Percentiles rank a stretch among this genome's conserved stretches.
phyloP scores from a whole-genome alignment of 2,888 invertebrate species.

The Archaeoteleia sp. region DNA sequence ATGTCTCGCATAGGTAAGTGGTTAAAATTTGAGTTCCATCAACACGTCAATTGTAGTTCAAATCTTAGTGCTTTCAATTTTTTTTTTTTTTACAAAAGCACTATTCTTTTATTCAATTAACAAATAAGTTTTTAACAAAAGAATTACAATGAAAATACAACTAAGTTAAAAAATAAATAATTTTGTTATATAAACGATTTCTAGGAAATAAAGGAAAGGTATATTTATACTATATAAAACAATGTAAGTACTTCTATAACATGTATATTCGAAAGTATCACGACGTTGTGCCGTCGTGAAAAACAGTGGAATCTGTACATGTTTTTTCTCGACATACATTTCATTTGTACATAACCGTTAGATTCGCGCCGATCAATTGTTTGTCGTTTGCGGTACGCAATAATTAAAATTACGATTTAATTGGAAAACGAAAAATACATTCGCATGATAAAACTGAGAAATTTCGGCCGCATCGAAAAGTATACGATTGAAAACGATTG shows the following conservation, averaged over 20 bases:
- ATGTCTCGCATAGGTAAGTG: too few relatives aligned
- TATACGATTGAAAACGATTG: constrained; percentile 37
- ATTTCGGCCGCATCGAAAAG: constrained; percentile 37
- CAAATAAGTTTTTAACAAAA: too few relatives aligned
- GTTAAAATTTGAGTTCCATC: too few relatives aligned
- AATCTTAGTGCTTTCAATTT: too few relatives aligned
- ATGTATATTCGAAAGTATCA: constrained; percentile 59
- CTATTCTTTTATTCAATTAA: too few relatives aligned
- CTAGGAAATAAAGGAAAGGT: constrained; percentile 41
- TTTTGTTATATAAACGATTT: too few relatives aligned
- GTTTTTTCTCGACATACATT: constrained; percentile 53
- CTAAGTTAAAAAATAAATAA: constrained; percentile 5
- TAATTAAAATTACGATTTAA: constrained; percentile 34
- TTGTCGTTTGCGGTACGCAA: too few relatives aligned
- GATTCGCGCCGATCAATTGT: constrained; percentile 47
- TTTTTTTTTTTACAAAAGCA: too few relatives aligned
- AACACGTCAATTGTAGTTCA: too few relatives aligned
- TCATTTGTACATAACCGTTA: constrained; percentile 63
- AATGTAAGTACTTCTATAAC: constrained; percentile 58
- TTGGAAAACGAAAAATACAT: constrained; percentile 28
- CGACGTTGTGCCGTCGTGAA: constrained; percentile 56
- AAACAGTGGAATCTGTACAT: constrained; percentile 65
- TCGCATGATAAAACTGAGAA: constrained; percentile 37
- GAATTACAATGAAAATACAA: too few relatives aligned
- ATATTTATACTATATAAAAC: constrained; percentile 60